A percentile compares a stretch with the other conserved stretches of the same genome.
phyloP scores from a whole-genome alignment of 2,888 invertebrate genomes.

The Lobophora halterata region DNA sequence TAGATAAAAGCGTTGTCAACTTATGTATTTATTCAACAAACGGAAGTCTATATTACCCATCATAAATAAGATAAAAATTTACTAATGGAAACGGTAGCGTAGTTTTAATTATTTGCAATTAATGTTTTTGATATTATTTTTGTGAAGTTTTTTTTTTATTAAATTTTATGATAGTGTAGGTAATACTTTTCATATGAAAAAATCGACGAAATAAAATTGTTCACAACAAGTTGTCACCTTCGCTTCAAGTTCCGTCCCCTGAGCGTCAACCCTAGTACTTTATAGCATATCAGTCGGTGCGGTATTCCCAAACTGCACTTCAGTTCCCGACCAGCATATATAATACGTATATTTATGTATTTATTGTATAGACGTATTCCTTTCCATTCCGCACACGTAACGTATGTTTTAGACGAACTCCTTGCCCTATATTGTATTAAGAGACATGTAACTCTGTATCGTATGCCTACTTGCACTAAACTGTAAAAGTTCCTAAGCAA shows the following conservation, averaged over 20 bases:
- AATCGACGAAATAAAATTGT: conserved; percentile 1
- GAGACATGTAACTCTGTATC: conserved; percentile 22
- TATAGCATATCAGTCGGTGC: conserved; percentile 77
- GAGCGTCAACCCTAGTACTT: conserved; percentile 53
- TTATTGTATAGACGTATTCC: conserved; percentile 27
- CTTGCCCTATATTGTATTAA: conserved; percentile 43
- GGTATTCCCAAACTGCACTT: conserved; percentile 81
- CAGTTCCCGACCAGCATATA: conserved; percentile 60
- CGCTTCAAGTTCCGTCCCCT: conserved; percentile 28
- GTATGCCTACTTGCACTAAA: conserved; percentile 8
- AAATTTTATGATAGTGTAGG: too few relatives aligned
- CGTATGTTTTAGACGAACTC: conserved; percentile 58
- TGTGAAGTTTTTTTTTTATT: too few relatives aligned
- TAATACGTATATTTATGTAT: conserved; percentile 38
- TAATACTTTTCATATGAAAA: too few relatives aligned
- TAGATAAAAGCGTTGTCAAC: too few relatives aligned
- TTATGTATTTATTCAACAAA: too few relatives aligned
- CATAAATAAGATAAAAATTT: too few relatives aligned
- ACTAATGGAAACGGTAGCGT: too few relatives aligned
- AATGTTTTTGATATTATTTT: too few relatives aligned
- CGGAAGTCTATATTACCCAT: too few relatives aligned
- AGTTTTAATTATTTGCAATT: too few relatives aligned
- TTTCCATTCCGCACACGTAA: conserved; percentile 58
- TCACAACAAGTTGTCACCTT: conserved; percentile 15
- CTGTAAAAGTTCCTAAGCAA: conserved; percentile 3